phyloP scores from a whole-genome alignment of 1,140 invertebrate species.

The Mya arenaria region DNA sequence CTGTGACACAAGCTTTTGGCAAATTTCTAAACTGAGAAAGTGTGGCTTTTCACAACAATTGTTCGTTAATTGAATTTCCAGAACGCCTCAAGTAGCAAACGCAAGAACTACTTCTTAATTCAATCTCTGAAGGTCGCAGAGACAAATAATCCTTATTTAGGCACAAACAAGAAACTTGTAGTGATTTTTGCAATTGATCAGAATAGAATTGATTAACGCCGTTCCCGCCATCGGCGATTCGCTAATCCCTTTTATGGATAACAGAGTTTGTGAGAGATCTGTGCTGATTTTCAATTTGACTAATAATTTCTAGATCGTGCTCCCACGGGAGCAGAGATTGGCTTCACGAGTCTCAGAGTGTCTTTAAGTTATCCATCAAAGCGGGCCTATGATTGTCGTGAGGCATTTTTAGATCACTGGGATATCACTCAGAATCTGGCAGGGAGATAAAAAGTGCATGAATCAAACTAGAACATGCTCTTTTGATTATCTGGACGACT shows the following conservation, averaged over 20 bases:
- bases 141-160: too few species aligned
- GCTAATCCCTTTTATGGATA: constrained; percentile 45
- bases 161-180: too few species aligned
- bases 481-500: constrained; percentile 13
- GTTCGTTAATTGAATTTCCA: too few species aligned
- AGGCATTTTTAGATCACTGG: constrained; percentile 21
- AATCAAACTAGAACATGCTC: constrained; percentile 14
- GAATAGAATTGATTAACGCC: constrained; percentile 32
- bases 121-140: too few species aligned
- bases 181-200: constrained; percentile 42
- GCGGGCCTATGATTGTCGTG: not conserved
- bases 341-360: constrained; percentile 15
- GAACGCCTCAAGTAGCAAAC: too few species aligned
- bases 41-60: too few species aligned
- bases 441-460: constrained; percentile 22
- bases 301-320: constrained; percentile 13
- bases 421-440: constrained; percentile 22
- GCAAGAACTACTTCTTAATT: too few species aligned
- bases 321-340: constrained; percentile 44
- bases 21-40: too few species aligned
- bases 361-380: constrained; percentile 41
- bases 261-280: constrained; percentile 40
- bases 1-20: too few species aligned
- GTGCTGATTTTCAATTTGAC: constrained; percentile 45
- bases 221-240: constrained; percentile 24